Evolutionary conservation across 2,888 invertebrate genomes (phyloP).

Genomic region (Clostera curtula): DNA sequence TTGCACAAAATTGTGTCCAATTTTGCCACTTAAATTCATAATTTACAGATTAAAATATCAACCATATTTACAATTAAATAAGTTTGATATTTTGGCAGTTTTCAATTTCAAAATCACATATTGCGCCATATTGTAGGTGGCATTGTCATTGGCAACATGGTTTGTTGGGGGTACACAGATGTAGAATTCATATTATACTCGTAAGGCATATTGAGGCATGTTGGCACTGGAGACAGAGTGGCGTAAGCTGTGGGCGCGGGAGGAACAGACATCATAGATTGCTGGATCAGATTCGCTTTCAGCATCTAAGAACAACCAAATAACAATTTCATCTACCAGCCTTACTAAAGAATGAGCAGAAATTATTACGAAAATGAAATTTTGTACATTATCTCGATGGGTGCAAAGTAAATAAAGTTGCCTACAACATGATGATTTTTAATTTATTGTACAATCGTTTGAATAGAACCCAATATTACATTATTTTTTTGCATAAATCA

Average conservation of each 20-base stretch:
- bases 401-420: no score
- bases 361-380: no score
- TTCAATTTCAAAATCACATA: constrained; percentile 22
- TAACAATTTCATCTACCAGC: no score
- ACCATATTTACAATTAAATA: constrained; percentile 2
- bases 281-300: constrained; percentile 35
- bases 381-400: no score
- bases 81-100: constrained; percentile 2
- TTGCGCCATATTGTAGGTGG: constrained; percentile 39
- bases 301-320: constrained; percentile 29
- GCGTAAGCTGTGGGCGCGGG: constrained; percentile 32
- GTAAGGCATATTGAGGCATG: constrained; percentile 35
- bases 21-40: not conserved
- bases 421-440: no score
- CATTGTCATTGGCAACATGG: constrained; percentile 30
- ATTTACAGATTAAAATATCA: not conserved
- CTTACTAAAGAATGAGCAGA: no score
- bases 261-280: constrained; percentile 24
- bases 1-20: not conserved
- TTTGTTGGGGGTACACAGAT: constrained; percentile 29
- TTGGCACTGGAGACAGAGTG: constrained; percentile 29
- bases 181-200: constrained; percentile 29
- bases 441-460: no score
- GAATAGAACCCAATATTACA: no score
- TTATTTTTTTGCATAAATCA: no score